Conservation (phyloP, 2,888 invertebrate genomes). For the Eutolmus rufibarbis region DNA sequence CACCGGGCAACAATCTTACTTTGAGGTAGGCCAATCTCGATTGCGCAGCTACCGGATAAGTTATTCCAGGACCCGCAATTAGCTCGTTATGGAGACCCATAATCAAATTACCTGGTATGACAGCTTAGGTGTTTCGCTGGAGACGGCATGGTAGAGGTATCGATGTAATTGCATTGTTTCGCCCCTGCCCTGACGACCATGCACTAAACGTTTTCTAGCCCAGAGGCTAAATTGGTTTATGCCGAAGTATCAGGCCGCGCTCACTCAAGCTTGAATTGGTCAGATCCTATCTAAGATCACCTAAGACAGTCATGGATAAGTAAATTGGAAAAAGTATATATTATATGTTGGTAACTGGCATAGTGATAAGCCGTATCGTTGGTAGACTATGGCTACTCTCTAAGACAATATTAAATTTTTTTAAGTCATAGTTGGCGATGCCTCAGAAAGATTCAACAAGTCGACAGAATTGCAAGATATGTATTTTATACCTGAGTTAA, state of each 20-base stretch:
- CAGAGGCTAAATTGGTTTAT: conserved; percentile 1
- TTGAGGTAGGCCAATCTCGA: not conserved
- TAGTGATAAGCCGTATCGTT: not conserved
- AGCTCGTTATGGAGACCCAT: conserved; percentile 21
- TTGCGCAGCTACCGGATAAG: conserved; percentile 3
- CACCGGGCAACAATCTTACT: not conserved
- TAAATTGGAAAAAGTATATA: not conserved
- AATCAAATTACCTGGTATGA: conserved; percentile 31
- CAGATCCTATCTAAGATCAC: not conserved
- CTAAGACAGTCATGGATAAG: not conserved
- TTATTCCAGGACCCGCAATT: conserved; percentile 25
- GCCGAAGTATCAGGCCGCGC: not conserved
- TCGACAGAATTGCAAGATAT: not conserved
- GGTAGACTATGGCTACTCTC: not conserved
- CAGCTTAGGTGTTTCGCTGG: conserved; percentile 1
- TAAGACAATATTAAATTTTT: conserved; percentile 30
- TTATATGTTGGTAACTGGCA: not conserved
- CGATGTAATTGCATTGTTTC: conserved; percentile 27
- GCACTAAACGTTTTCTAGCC: conserved; percentile 28
- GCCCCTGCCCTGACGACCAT: not conserved
- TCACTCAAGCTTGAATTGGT: not conserved
- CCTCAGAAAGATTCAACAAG: not conserved
- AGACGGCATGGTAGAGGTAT: not conserved
- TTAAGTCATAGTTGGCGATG: conserved; percentile 19
- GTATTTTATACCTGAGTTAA: not conserved